phyloP scores from a whole-genome alignment of 2,888 invertebrate genomes.

The Chesias legatella region DNA sequence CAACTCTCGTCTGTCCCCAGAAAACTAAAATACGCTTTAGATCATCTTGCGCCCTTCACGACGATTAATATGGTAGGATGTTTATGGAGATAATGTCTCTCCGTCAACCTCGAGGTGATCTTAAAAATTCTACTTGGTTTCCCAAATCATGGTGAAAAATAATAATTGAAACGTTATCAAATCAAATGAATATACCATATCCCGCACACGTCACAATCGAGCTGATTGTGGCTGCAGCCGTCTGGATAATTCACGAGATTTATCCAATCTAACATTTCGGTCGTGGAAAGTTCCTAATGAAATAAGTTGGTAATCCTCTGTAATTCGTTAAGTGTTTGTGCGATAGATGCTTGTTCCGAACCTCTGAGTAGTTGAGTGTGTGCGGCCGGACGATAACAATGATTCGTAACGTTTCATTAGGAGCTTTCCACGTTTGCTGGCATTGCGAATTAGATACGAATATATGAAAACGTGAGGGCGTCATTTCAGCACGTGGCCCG shows the following conservation, averaged over 20 bases:
- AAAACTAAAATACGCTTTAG: no score
- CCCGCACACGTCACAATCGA: conserved; percentile 31
- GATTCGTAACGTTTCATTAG: conserved; percentile 27
- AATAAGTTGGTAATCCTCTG: conserved; percentile 70
- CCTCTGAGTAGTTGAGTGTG: conserved; percentile 37
- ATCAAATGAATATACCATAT: conserved; percentile 13
- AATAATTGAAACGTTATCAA: neutral
- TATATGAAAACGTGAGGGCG: no score
- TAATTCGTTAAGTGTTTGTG: conserved; percentile 66
- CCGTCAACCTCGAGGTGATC: no score
- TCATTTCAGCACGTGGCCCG: no score
- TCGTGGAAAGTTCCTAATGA: conserved; percentile 66
- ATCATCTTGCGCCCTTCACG: no score
- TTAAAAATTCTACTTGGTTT: no score
- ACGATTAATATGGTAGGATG: no score
- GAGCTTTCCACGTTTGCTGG: conserved; percentile 10
- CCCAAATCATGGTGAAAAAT: no score
- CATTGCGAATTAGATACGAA: neutral
- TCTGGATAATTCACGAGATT: conserved; percentile 60
- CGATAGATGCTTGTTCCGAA: conserved; percentile 52
- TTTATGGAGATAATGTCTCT: no score
- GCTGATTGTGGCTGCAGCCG: conserved; percentile 49
- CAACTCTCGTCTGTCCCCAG: no score
- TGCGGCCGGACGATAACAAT: conserved; percentile 29
- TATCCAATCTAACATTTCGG: conserved; percentile 64